Evolutionary conservation across 1,140 invertebrate species (phyloP).

Genomic region (Phthorimaea operculella): DNA sequence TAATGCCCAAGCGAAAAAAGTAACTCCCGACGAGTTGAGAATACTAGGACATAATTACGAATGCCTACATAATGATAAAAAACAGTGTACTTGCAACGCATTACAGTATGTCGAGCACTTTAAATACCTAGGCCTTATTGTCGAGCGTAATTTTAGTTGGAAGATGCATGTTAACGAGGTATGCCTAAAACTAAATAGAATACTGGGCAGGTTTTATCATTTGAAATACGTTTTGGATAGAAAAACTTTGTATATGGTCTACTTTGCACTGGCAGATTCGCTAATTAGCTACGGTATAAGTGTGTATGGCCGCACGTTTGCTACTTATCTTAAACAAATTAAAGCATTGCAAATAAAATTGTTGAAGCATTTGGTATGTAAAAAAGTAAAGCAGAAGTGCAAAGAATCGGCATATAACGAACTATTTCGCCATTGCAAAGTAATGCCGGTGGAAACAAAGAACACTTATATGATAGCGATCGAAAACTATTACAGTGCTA

Average conservation of each 20-base stretch:
- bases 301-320: constrained; percentile 27
- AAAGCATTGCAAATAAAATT: constrained; percentile 8
- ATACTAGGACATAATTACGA: constrained; percentile 3
- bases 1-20: not conserved
- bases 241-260: constrained; percentile 12
- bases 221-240: constrained; percentile 11
- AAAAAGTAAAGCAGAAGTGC: constrained; percentile 6
- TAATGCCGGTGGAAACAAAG: not conserved
- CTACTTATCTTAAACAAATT: constrained; percentile 17
- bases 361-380: not conserved
- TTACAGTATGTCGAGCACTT: constrained; percentile 1
- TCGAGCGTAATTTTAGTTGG: constrained; percentile 4
- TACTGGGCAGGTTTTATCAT: constrained; percentile 18
- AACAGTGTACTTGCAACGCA: not conserved
- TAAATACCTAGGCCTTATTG: not conserved
- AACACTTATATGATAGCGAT: not conserved
- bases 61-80: constrained; percentile 1
- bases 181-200: constrained; percentile 15
- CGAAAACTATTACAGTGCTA: not conserved
- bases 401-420: not conserved
- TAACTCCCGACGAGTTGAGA: not conserved
- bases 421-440: not conserved
- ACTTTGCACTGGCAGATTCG: constrained; percentile 19
- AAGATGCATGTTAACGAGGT: not conserved
- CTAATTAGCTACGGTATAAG: constrained; percentile 16